A percentile compares a stretch with the other conserved stretches of the same genome.
Conservation (phyloP, 2,888 invertebrate genomes). For the Apamea sordens region DNA sequence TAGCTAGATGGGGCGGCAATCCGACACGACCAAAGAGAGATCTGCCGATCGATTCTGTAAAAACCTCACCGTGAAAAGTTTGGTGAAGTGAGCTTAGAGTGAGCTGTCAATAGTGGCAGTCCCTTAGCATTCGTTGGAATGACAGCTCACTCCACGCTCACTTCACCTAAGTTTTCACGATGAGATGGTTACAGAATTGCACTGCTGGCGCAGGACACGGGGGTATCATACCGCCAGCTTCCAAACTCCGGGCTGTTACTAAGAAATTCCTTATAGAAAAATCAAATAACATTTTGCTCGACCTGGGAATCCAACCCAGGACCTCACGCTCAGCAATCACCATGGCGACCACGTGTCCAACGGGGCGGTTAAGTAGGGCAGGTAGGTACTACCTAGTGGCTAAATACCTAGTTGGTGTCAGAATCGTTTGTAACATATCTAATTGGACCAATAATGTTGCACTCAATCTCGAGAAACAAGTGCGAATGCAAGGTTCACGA, state of each 20-base stretch:
- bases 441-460: background rate
- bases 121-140: too few relatives aligned
- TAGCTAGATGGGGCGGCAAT: background rate
- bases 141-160: too few relatives aligned
- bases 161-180: too few relatives aligned
- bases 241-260: background rate
- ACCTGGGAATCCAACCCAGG: background rate
- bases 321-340: background rate
- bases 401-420: background rate
- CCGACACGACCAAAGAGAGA: background rate
- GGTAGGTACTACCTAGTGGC: background rate
- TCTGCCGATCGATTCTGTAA: too few relatives aligned
- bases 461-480: slow-evolving; percentile 1
- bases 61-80: too few relatives aligned
- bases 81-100: too few relatives aligned
- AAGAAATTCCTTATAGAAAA: background rate
- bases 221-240: background rate
- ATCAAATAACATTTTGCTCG: background rate
- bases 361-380: background rate
- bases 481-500: background rate
- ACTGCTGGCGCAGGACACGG: too few relatives aligned
- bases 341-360: background rate
- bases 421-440: background rate
- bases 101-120: too few relatives aligned
- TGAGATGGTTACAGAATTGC: too few relatives aligned